A percentile compares a stretch with the other conserved stretches of the same genome.
These are phyloP conservation scores for Drosophila littoralis DNA, from an alignment of 1,140 invertebrate genomes.

Conservation along the genomic window DNA sequence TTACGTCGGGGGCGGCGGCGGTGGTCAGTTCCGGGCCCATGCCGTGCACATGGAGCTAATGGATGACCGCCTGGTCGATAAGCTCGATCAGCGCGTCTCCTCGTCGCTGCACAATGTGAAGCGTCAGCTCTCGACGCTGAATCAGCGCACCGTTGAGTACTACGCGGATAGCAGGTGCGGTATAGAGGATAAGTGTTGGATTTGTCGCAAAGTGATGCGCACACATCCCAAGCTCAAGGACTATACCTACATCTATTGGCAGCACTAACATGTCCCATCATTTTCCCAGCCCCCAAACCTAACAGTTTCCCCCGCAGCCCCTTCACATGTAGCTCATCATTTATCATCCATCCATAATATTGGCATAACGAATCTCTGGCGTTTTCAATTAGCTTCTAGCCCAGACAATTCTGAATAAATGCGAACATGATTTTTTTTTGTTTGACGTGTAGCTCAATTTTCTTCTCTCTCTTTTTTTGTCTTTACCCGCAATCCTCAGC, in stretches of 20 bases:
- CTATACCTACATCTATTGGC: conserved; percentile 77
- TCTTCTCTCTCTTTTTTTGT: conserved; percentile 12
- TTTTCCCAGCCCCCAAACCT: background rate
- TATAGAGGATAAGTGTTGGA: conserved; percentile 83
- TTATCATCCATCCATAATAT: conserved; percentile 10
- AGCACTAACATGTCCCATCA: conserved; percentile 46
- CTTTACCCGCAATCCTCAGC: conserved; percentile 1
- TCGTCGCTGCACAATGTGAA: conserved; percentile 82
- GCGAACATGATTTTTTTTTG: conserved; percentile 61
- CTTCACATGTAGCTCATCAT: background rate
- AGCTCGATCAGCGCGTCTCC: conserved; percentile 80
- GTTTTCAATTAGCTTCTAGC: conserved; percentile 16
- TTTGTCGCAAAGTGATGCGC: conserved; percentile 80
- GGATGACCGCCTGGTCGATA: conserved; percentile 80
- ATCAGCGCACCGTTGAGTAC: conserved; percentile 79
- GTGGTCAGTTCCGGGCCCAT: conserved; percentile 66
- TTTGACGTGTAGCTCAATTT: conserved; percentile 48
- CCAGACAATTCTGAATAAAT: conserved; percentile 70
- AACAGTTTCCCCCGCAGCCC: background rate
- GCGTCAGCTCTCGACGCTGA: conserved; percentile 77
- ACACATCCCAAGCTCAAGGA: conserved; percentile 81
- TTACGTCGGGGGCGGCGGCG: background rate
- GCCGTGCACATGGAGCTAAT: conserved; percentile 75
- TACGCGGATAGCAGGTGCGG: conserved; percentile 84
- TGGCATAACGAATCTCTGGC: conserved; percentile 6